phyloP scores from a whole-genome alignment of 1,140 invertebrate species.

The Carcinoscorpius rotundicauda region DNA sequence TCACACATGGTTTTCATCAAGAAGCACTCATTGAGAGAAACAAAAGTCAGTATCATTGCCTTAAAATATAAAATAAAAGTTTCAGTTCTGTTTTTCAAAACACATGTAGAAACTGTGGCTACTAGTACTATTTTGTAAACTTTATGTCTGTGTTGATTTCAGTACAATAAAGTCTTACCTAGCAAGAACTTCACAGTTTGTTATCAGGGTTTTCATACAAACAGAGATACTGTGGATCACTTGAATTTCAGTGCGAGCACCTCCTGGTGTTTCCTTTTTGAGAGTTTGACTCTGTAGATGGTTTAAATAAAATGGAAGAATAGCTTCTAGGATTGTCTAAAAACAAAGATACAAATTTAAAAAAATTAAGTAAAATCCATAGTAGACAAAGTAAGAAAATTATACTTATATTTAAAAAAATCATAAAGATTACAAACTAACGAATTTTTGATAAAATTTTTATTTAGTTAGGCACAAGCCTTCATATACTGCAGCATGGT shows the following conservation, averaged over 20 bases:
- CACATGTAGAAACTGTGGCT: too few species aligned
- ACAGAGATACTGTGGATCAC: conserved; percentile 88
- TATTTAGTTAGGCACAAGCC: too few species aligned
- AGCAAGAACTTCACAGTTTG: conserved; percentile 88
- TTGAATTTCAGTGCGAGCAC: conserved; percentile 76
- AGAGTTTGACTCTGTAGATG: conserved; percentile 82
- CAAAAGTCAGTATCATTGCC: too few species aligned
- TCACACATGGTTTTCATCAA: too few species aligned
- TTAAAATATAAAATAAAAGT: too few species aligned
- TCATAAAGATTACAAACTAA: too few species aligned
- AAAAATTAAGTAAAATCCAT: not conserved
- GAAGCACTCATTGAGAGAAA: too few species aligned
- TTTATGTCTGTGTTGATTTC: not conserved
- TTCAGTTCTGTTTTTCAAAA: too few species aligned
- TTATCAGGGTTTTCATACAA: conserved; percentile 89
- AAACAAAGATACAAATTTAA: conserved; percentile 24
- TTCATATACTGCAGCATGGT: too few species aligned
- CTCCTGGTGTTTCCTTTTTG: conserved; percentile 50
- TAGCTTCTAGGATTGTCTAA: conserved; percentile 88
- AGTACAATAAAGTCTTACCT: conserved; percentile 51
- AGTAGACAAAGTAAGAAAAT: too few species aligned
- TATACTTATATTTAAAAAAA: too few species aligned
- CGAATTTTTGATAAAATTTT: too few species aligned
- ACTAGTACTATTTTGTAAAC: not conserved
- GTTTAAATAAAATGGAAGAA: conserved; percentile 84